These are phyloP conservation scores for Choloepus hoffmanni DNA, from an alignment of 2,113 vertebrate species.

Conservation along the genomic window DNA sequence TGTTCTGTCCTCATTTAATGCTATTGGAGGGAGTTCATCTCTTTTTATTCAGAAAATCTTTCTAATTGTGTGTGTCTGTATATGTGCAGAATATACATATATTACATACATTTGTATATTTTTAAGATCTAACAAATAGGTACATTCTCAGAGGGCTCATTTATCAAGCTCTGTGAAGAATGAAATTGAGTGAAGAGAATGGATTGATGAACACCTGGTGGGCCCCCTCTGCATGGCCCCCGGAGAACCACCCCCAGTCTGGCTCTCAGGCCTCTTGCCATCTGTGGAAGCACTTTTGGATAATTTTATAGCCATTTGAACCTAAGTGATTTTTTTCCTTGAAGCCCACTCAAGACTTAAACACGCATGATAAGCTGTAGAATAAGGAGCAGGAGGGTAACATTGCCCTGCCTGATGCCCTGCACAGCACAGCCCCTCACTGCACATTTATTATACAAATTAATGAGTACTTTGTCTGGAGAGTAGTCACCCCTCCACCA, in stretches of 20 bases:
- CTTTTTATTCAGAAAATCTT: neutral
- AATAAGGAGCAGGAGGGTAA: neutral
- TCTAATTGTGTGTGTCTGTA: neutral
- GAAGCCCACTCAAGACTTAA: accelerated
- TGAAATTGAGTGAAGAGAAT: neutral
- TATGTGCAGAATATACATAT: neutral
- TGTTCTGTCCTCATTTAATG: neutral
- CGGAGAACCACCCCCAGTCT: neutral
- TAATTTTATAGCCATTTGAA: neutral
- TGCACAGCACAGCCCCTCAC: neutral
- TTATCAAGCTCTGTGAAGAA: neutral
- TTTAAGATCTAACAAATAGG: neutral
- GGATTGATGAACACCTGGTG: neutral
- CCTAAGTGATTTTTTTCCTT: neutral
- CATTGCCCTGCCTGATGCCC: too few relatives aligned
- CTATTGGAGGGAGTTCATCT: neutral
- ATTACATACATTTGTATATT: neutral
- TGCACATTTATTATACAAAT: accelerated
- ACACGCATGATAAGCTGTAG: accelerated
- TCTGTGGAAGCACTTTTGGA: neutral
- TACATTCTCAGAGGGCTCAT: neutral
- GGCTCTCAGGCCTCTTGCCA: neutral
- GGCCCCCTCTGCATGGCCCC: neutral
- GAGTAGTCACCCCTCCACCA: neutral
- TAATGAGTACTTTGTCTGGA: neutral